Conservation (phyloP, 2,797 vertebrate genomes). For the Alca torda region DNA sequence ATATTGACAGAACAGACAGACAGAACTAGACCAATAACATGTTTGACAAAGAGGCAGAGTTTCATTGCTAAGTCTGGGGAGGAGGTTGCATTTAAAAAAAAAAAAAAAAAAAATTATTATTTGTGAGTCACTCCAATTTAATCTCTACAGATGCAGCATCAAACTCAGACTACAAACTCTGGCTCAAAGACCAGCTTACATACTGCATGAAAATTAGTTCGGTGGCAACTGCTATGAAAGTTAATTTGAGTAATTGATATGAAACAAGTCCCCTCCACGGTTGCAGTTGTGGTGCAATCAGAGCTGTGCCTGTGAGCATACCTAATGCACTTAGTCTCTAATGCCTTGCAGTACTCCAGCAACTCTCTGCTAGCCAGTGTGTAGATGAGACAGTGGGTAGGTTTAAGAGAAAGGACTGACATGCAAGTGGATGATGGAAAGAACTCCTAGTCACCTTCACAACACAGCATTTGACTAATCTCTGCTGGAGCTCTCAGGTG, state of each 20-base stretch:
- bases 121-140: background rate
- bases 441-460: background rate
- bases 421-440: background rate
- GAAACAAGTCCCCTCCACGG: background rate
- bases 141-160: background rate
- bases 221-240: background rate
- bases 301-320: background rate
- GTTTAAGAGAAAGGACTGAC: background rate
- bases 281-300: background rate
- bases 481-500: background rate
- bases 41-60: background rate
- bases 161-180: background rate
- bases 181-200: background rate
- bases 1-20: background rate
- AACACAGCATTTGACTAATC: background rate
- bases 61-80: background rate
- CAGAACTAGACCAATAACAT: background rate
- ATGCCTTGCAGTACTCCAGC: background rate
- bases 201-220: background rate
- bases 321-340: no score
- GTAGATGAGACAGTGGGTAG: background rate
- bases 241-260: background rate
- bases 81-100: background rate
- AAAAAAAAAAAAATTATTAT: background rate
- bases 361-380: background rate